Evolutionary conservation across 1,140 invertebrate species (phyloP).

Genomic region (Drosophila bocqueti): DNA sequence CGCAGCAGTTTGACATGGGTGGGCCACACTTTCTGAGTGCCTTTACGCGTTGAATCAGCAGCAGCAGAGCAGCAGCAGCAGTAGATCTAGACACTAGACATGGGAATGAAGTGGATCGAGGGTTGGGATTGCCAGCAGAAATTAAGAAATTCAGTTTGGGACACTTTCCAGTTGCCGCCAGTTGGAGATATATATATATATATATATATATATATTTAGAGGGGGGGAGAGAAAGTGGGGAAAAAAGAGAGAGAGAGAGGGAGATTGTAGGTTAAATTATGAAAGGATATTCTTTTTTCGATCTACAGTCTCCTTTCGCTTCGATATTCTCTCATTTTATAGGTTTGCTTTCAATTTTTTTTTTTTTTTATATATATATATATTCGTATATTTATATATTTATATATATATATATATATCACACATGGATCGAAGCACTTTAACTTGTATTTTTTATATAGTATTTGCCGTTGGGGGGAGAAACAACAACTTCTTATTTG

Average conservation of each 20-base stretch:
- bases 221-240: neutral
- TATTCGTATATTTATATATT: neutral
- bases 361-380: neutral
- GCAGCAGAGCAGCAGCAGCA: neutral
- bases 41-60: conserved; percentile 69
- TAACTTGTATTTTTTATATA: conserved; percentile 78
- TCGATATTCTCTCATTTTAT: neutral
- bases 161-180: neutral
- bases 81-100: neutral
- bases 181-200: too few species aligned
- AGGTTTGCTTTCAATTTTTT: neutral
- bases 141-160: neutral
- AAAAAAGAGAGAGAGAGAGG: neutral
- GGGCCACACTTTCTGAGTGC: conserved; percentile 84
- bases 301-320: neutral
- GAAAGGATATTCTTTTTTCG: neutral
- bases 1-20: conserved; percentile 80
- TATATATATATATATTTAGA: too few species aligned
- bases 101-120: neutral
- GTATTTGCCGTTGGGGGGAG: conserved; percentile 50
- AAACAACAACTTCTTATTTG: conserved; percentile 51
- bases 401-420: neutral
- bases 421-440: conserved; percentile 12
- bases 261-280: neutral
- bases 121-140: neutral